Evolutionary conservation across 2,113 vertebrate species (phyloP), one percentile per base, ranked within the genome.

Genomic region (Pollimyrus isidori): DNA sequence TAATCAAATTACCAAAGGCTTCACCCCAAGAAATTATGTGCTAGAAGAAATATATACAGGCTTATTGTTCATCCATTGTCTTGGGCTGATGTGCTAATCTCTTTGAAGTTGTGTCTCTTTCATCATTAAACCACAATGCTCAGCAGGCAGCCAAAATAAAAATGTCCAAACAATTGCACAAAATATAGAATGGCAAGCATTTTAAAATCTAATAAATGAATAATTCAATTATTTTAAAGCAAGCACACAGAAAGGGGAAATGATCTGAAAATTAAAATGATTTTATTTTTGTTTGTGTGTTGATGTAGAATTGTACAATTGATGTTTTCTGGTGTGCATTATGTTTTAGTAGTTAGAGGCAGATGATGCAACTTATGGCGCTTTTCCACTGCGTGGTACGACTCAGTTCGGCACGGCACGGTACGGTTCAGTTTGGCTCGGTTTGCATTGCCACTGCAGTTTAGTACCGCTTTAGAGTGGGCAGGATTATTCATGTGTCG

Each of bases 41-140:
- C 89, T 82, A 85, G 89, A 88, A 86, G 87, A 87, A 92, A 91
- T 53, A 91, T 90, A 91, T 82, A 89, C 90, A 91, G 91, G 91
- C 62, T 91, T 89, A 93, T 93, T 93, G 92, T 95, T 95, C 42
- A 56, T 93, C 92, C 93, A 93, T 94, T 93, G 93, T 93, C 93
- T 90, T 85, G 92, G 92, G 92, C 91, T 92, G 94, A 94, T 94
- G 93, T 94, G 90, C 92, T 94, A 92, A 94, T 94, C 93, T 95
- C 91, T 94, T 94, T 95, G 93, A 95, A 93, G 92, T 92, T 89
- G 88, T 92, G 93, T 93, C 91, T 87, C 90, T 95, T 95, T 95
- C 84, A 95, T 95, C 93, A 93, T 90, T 89, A 93, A 90, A 86
- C 69, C 69, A 87, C 88, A 45, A 88, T 90, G 91, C 92, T 89